Percentiles rank a stretch among this genome's conserved stretches.
Evolutionary conservation across 2,797 vertebrate species (phyloP).

Genomic region (Cirrhinus molitorella): DNA sequence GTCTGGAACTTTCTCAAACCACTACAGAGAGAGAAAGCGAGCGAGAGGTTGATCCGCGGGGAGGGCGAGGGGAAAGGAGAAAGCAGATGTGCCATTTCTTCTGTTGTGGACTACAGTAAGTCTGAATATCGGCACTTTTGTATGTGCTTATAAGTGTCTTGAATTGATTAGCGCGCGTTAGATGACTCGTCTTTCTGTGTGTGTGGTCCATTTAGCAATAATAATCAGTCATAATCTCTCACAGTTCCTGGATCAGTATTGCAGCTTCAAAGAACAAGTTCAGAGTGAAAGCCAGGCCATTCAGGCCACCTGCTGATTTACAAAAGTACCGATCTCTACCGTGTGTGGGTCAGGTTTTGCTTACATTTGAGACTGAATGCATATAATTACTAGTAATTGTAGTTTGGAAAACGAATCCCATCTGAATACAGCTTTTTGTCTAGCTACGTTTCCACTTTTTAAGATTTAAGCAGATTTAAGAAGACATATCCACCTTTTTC

Average conservation of each 20-base stretch:
- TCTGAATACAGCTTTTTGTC: neutral
- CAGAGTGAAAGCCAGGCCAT: slow-evolving; percentile 28
- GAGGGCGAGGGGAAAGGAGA: slow-evolving; percentile 67
- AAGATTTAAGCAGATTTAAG: neutral
- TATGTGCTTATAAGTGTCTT: neutral
- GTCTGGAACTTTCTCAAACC: slow-evolving; percentile 92
- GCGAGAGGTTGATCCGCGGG: slow-evolving; percentile 60
- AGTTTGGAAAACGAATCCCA: neutral
- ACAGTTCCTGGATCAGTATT: slow-evolving; percentile 41
- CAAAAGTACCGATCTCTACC: neutral
- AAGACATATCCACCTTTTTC: neutral
- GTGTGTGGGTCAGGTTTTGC: neutral
- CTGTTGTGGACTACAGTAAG: slow-evolving; percentile 35
- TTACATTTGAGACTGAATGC: neutral
- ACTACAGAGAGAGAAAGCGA: slow-evolving; percentile 79
- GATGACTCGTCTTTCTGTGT: slow-evolving; percentile 36
- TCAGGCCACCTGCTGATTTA: slow-evolving; percentile 31
- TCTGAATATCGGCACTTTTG: slow-evolving; percentile 12
- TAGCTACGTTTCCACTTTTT: neutral
- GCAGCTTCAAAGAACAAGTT: slow-evolving; percentile 54
- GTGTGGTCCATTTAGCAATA: slow-evolving; percentile 52
- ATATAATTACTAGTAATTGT: neutral
- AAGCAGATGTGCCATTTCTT: slow-evolving; percentile 55
- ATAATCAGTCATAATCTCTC: slow-evolving; percentile 50
- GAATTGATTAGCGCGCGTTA: slow-evolving; percentile 22